phyloP scores from a whole-genome alignment of 2,113 vertebrate genomes.

The Trochalopteron elliotii region DNA sequence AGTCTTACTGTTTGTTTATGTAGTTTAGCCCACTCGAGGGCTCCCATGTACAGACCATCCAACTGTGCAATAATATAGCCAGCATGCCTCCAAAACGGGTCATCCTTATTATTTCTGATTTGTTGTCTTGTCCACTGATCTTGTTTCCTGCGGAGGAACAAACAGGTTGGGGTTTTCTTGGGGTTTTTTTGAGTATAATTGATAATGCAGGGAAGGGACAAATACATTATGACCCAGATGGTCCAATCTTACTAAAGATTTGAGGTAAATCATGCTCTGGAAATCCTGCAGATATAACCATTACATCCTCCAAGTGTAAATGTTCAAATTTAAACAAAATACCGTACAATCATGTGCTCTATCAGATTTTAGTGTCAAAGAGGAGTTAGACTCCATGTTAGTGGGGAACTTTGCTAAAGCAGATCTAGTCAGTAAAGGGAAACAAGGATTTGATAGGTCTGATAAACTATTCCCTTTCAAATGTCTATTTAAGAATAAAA shows the following conservation, averaged over 20 bases:
- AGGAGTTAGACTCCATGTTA: neutral
- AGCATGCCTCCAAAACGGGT: slow-evolving; percentile 86
- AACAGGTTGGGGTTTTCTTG: slow-evolving; percentile 39
- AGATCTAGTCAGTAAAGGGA: neutral
- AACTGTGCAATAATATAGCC: slow-evolving; percentile 86
- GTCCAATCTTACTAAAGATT: neutral
- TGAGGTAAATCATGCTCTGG: neutral
- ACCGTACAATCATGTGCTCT: neutral
- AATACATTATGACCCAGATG: neutral
- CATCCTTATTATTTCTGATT: slow-evolving; percentile 75
- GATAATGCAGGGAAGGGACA: neutral
- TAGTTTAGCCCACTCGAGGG: slow-evolving; percentile 76
- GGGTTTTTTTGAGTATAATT: neutral
- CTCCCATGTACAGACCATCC: slow-evolving; percentile 86
- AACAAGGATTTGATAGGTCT: neutral
- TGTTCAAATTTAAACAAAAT: neutral
- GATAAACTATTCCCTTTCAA: neutral
- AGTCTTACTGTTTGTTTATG: slow-evolving; percentile 75
- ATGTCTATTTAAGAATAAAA: neutral
- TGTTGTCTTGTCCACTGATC: slow-evolving; percentile 83
- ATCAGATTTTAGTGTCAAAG: neutral
- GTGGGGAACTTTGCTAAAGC: neutral
- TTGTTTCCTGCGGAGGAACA: slow-evolving; percentile 81
- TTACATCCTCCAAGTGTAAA: neutral
- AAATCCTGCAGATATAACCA: neutral